Conservation (phyloP, 2,888 invertebrate genomes). For the Sphaerophoria rueppellii region DNA sequence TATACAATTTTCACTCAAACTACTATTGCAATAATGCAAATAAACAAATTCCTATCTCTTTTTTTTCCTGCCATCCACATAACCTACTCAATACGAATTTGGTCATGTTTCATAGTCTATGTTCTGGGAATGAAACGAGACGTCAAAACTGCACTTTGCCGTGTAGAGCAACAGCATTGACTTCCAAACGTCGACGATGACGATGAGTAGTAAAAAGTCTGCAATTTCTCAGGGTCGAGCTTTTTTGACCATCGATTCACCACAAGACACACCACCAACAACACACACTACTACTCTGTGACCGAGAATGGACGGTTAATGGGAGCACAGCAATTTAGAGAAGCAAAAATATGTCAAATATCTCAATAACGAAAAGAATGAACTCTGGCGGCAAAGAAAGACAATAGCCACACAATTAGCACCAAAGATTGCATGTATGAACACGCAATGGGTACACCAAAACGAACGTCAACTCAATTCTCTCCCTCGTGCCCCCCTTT, state of each 20-base stretch:
- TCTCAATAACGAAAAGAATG: slow-evolving; percentile 18
- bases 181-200: neutral
- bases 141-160: slow-evolving; percentile 50
- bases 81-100: neutral
- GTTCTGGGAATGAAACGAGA: slow-evolving; percentile 16
- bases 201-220: slow-evolving; percentile 25
- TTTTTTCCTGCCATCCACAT: neutral
- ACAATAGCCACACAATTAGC: slow-evolving; percentile 50
- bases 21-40: slow-evolving; percentile 28
- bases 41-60: slow-evolving; percentile 61
- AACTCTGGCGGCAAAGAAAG: slow-evolving; percentile 45
- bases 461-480: neutral
- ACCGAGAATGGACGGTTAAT: neutral
- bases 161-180: neutral
- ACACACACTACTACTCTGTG: neutral
- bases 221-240: slow-evolving; percentile 33
- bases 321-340: slow-evolving; percentile 4
- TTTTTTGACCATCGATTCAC: slow-evolving; percentile 10
- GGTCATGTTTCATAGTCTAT: neutral
- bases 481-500: slow-evolving; percentile 11
- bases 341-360: slow-evolving; percentile 46
- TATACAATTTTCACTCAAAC: neutral
- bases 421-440: slow-evolving; percentile 20
- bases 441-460: neutral
- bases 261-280: neutral